Percentiles rank a stretch among this genome's conserved stretches.
Conservation (phyloP, 2,888 invertebrate genomes). For the Lycocerus yunnanus region DNA sequence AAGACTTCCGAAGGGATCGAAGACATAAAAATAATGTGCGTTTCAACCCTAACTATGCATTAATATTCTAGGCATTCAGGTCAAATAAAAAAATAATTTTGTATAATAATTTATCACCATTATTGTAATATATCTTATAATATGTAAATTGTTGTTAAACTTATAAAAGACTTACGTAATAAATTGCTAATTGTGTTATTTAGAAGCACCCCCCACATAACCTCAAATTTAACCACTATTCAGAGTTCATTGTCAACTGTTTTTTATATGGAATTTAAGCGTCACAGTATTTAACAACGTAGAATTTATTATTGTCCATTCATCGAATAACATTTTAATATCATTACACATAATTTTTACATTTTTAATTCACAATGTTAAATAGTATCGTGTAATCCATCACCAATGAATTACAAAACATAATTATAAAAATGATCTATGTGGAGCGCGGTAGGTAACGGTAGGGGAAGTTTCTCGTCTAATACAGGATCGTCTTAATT, state of each 20-base stretch:
- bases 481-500: not conserved
- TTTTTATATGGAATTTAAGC: constrained; percentile 13
- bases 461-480: not conserved
- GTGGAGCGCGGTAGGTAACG: not conserved
- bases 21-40: not conserved
- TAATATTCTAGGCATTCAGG: not conserved
- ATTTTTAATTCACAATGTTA: constrained; percentile 9
- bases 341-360: constrained; percentile 14
- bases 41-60: no score
- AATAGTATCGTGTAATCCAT: not conserved
- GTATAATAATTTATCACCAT: not conserved
- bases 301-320: constrained; percentile 12
- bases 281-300: not conserved
- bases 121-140: not conserved
- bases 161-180: constrained; percentile 12
- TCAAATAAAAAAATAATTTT: not conserved
- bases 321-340: constrained; percentile 15
- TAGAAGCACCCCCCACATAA: constrained; percentile 15
- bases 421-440: not conserved
- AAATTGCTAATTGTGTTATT: constrained; percentile 12
- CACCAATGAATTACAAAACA: not conserved
- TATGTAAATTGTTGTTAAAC: not conserved
- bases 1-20: not conserved
- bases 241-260: constrained; percentile 21
- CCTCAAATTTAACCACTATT: constrained; percentile 11